Percentiles rank a stretch among this genome's conserved stretches.
phyloP scores from a whole-genome alignment of 30 jellyfish, hydroid and myxozoan species.

The Aurelia sp. region DNA sequence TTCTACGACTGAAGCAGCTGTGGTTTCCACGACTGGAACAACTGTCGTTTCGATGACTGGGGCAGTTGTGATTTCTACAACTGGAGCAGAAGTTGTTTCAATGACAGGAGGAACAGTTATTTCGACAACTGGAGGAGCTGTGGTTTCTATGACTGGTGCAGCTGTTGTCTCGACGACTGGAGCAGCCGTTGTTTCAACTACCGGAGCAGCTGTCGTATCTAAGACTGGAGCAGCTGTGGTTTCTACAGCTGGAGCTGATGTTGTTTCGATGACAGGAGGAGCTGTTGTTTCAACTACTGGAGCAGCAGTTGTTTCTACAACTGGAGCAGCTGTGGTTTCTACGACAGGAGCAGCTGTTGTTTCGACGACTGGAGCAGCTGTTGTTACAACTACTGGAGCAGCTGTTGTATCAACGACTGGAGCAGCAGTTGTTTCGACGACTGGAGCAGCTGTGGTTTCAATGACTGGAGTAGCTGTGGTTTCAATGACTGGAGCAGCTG shows the following conservation, averaged over 20 bases:
- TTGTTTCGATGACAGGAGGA: background rate
- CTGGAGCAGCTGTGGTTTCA: constrained; percentile 19
- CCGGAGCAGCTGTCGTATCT: constrained; percentile 34
- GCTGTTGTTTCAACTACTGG: constrained; percentile 20
- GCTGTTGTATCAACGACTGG: constrained; percentile 26
- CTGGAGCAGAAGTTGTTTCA: constrained; percentile 55
- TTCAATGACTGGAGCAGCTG: constrained; percentile 29
- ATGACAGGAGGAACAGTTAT: constrained; percentile 42
- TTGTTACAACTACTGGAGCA: constrained; percentile 27
- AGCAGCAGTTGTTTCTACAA: constrained; percentile 45
- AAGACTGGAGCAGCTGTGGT: constrained; percentile 42
- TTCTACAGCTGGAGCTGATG: constrained; percentile 14
- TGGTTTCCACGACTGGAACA: constrained; percentile 24
- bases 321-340: constrained; percentile 39
- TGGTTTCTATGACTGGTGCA: constrained; percentile 13
- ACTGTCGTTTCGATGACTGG: constrained; percentile 8
- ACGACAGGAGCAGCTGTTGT: constrained; percentile 33
- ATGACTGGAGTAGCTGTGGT: constrained; percentile 17
- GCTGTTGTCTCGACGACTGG: constrained; percentile 15
- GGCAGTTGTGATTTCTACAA: constrained; percentile 5
- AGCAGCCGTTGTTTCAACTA: constrained; percentile 22
- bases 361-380: constrained; percentile 40
- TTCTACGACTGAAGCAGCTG: constrained; percentile 34
- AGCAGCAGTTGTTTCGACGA: constrained; percentile 36
- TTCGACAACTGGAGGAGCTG: constrained; percentile 32